These are phyloP conservation scores for Pluvianellus socialis DNA, from an alignment of 2,113 vertebrate genomes.

Conservation along the genomic window DNA sequence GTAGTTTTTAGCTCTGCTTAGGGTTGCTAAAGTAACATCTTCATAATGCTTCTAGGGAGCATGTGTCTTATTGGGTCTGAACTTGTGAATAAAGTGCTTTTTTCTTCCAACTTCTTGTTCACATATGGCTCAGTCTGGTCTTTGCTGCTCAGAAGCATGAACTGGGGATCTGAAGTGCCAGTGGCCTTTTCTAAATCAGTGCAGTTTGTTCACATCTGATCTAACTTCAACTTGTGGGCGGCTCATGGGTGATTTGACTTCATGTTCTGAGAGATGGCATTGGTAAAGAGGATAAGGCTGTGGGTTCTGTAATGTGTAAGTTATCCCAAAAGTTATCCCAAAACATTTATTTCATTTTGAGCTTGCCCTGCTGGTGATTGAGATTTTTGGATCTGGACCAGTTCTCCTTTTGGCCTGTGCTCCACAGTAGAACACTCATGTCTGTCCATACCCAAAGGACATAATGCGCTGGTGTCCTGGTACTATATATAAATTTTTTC, in stretches of 20 bases:
- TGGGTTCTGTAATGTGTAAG: neutral
- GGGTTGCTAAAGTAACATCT: neutral
- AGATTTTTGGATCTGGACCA: neutral
- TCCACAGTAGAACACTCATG: neutral
- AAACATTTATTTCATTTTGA: neutral
- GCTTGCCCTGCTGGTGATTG: neutral
- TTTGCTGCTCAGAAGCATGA: neutral
- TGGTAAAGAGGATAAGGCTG: neutral
- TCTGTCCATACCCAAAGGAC: neutral
- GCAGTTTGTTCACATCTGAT: neutral
- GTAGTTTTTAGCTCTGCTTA: neutral
- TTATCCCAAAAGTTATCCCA: neutral
- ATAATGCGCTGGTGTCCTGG: neutral
- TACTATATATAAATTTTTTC: neutral
- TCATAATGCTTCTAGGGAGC: neutral
- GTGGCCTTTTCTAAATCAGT: neutral
- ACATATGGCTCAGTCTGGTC: fast-evolving
- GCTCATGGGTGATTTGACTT: neutral
- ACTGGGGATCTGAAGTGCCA: neutral
- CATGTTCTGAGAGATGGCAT: fast-evolving
- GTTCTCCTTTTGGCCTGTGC: neutral
- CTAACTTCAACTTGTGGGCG: neutral
- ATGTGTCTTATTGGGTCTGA: fast-evolving
- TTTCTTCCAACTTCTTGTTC: neutral
- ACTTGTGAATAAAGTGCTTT: neutral